A percentile compares a stretch with the other conserved stretches of the same genome.
Conservation (phyloP, 2,888 invertebrate species). For the Mimas tiliae region DNA sequence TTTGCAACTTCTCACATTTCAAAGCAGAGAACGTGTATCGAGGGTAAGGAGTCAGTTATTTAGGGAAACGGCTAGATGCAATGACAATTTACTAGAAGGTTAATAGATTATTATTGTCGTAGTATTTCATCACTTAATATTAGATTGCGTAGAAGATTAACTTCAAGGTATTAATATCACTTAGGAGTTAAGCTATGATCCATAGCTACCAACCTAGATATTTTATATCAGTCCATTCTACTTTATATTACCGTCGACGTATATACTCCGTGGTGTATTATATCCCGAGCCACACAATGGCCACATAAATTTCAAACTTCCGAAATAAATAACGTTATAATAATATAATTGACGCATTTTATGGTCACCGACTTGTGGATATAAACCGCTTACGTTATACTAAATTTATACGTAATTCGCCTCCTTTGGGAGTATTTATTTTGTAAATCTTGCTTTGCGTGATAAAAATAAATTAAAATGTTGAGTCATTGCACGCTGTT, state of each 20-base stretch:
- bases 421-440: conserved; percentile 8
- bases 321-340: conserved; percentile 36
- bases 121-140: not conserved
- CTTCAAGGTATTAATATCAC: not conserved
- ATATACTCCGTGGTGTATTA: conserved; percentile 9
- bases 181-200: not conserved
- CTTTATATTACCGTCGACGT: not conserved
- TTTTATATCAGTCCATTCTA: not conserved
- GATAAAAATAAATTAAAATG: conserved; percentile 14
- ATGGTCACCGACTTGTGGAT: conserved; percentile 32
- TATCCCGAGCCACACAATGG: conserved; percentile 33
- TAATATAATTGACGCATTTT: conserved; percentile 39
- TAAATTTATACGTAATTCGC: conserved; percentile 7
- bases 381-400: conserved; percentile 13
- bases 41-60: not conserved
- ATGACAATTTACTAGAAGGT: not conserved
- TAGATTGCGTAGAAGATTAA: not conserved
- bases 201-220: not conserved
- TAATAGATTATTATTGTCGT: too few relatives aligned
- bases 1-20: conserved; percentile 32
- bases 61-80: not conserved
- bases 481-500: not conserved
- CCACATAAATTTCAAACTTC: conserved; percentile 36
- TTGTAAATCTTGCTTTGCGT: conserved; percentile 13
- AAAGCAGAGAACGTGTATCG: conserved; percentile 20